Base-by-base conservation (phyloP, 2,888 invertebrate species). In the Silvanus unidentatus region DNA sequence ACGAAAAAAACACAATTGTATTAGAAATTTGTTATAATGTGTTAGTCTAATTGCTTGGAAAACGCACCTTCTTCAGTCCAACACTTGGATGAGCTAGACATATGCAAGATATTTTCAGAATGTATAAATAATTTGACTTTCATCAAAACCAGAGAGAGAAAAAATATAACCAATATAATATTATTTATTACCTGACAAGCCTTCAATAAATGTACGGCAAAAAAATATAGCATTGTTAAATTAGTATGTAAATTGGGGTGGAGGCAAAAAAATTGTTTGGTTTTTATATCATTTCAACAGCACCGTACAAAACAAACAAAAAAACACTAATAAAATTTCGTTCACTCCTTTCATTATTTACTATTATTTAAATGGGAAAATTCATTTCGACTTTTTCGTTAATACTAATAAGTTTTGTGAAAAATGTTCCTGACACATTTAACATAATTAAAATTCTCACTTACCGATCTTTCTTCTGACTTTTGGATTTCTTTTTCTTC, bases 401-500 rank as follows among this genome's bases (percentile, higher is more conserved):
- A n/a, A n/a, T n/a, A n/a, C n/a, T n/a, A n/a, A n/a, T n/a, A n/a
- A n/a, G n/a, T n/a, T n/a, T n/a, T n/a, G n/a, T 22, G 3, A 22
- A 22, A 22, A 22, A 5, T 22, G 22, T 22, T 22, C 8, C 22
- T 22, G 22, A 22, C 8, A 22, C 22, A 22, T 22, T 22, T 22
- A 22, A 22, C 8, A 8, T 3, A 22, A 22, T 5, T 5, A 22
- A 5, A 22, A 22, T 22, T 22, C 22, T 22, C 3, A 32, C 78
- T 75, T 75, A 84, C 85, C 81, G 84, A 57, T 84, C 83, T 71
- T 81, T 84, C 70, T 84, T 84, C 65, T 80, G 80, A 71, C 82
- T 84, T 70, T 86, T 87, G 0, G 84, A 80, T 68, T 85, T 87
- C 74, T 86, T 87, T 74, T 86, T 88, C 78, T 86, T 87, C 74